phyloP scores from a whole-genome alignment of 1,140 invertebrate genomes.

The Plectus sambesii region DNA sequence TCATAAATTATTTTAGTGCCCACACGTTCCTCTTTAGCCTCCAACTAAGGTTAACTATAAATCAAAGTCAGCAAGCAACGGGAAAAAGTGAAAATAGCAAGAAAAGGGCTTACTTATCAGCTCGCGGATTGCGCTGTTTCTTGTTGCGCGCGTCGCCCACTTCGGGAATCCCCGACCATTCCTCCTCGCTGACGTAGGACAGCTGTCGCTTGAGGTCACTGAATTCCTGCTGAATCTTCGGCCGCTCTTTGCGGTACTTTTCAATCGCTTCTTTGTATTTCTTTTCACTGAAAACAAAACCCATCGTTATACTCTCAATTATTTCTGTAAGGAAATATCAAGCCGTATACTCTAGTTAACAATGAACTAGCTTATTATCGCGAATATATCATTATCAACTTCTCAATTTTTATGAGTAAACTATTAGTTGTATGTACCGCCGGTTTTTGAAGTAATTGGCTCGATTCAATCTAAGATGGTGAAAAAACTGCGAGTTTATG shows the following conservation, averaged over 20 bases:
- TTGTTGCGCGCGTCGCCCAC: conserved; percentile 97
- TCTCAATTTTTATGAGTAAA: too few relatives aligned
- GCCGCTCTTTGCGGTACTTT: conserved; percentile 90
- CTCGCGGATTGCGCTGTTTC: conserved; percentile 81
- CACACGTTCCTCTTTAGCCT: too few relatives aligned
- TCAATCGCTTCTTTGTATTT: conserved; percentile 66
- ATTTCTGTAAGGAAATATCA: too few relatives aligned
- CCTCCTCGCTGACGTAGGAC: conserved; percentile 66
- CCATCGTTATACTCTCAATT: too few relatives aligned
- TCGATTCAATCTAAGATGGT: too few relatives aligned
- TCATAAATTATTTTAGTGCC: too few relatives aligned
- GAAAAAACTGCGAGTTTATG: too few relatives aligned
- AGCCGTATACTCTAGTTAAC: too few relatives aligned
- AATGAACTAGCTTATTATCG: too few relatives aligned
- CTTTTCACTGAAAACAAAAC: conserved; percentile 47
- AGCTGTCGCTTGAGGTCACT: conserved; percentile 90
- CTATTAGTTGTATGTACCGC: too few relatives aligned
- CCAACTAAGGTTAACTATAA: conserved; percentile 9
- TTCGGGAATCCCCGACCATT: conserved; percentile 94
- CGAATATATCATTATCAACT: too few relatives aligned
- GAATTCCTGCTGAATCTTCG: conserved; percentile 99
- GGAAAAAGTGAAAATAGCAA: background rate
- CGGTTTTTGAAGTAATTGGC: too few relatives aligned
- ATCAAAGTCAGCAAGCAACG: background rate
- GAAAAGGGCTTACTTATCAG: conserved; percentile 61